phyloP scores from a whole-genome alignment of 2,113 vertebrate species.

The Oreotrochilus melanogaster region DNA sequence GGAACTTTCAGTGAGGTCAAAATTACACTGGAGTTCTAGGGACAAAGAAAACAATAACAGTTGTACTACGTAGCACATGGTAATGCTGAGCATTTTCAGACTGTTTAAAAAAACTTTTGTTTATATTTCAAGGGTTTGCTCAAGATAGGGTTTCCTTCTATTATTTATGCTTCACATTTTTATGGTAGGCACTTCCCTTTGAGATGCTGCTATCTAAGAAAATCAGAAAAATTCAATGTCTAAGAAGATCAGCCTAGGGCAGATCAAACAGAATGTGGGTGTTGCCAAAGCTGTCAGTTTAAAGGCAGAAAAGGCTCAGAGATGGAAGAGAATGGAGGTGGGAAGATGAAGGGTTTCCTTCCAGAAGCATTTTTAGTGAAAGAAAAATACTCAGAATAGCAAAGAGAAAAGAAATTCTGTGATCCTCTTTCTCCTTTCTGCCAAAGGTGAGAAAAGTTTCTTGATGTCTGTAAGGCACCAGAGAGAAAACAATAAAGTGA shows the following conservation, averaged over 20 bases:
- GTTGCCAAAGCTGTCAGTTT: background rate
- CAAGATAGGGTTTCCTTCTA: slow-evolving; percentile 11
- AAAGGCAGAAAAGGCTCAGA: background rate
- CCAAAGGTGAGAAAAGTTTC: background rate
- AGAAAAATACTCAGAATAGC: background rate
- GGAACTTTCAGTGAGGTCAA: background rate
- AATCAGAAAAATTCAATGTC: background rate
- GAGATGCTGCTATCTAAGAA: background rate
- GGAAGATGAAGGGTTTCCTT: background rate
- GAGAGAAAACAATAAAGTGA: background rate
- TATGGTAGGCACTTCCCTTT: background rate
- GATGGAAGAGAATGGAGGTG: background rate
- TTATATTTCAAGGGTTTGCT: slow-evolving; percentile 1
- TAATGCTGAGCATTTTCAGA: background rate
- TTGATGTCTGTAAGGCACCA: background rate
- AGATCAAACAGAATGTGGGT: background rate
- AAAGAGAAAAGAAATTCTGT: background rate
- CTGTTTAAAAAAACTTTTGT: background rate
- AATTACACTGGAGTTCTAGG: background rate
- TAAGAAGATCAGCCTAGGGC: background rate
- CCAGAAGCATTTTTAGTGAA: background rate
- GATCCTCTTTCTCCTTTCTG: background rate
- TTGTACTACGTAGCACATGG: background rate
- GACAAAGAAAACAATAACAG: slow-evolving; percentile 9
- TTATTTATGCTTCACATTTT: slow-evolving; percentile 1